Percentiles rank a stretch among this genome's conserved stretches.
Conservation (phyloP, 2,113 vertebrate species). For the Plecotus auritus region DNA sequence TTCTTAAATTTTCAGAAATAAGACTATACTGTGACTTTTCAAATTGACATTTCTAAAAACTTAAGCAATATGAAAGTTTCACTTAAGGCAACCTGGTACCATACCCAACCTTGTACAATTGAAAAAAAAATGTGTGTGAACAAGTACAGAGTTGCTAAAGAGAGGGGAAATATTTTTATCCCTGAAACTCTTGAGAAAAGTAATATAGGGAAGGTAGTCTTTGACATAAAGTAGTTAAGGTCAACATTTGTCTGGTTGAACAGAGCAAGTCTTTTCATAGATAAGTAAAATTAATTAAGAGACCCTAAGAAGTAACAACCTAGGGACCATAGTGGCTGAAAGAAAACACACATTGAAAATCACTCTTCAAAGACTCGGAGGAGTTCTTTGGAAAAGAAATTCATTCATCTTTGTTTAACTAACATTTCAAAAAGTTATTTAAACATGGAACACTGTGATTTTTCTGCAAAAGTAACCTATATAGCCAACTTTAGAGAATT, state of each 20-base stretch:
- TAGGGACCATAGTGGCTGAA: background rate
- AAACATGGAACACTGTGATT: background rate
- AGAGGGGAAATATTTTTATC: background rate
- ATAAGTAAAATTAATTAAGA: slow-evolving; percentile 46
- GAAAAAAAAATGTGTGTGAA: background rate
- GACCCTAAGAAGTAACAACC: background rate
- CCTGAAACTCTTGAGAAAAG: background rate
- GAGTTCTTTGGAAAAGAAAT: slow-evolving; percentile 9
- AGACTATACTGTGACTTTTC: background rate
- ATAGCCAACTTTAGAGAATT: background rate
- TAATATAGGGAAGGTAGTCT: background rate
- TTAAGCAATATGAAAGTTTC: background rate
- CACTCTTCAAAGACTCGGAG: background rate
- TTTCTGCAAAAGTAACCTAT: background rate
- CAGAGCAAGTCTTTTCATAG: background rate
- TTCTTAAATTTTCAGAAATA: background rate
- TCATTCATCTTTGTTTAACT: slow-evolving; percentile 18
- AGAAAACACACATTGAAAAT: background rate
- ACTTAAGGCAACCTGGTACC: background rate
- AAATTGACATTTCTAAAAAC: background rate
- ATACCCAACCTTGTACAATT: background rate
- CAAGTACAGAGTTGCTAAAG: background rate
- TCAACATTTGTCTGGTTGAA: background rate
- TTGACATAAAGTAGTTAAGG: slow-evolving; percentile 2
- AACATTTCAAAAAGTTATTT: slow-evolving; percentile 36